Evolutionary conservation across 1,140 invertebrate species (phyloP), one percentile per base, ranked within the genome.

Genomic region (Trachelipus rathkii): DNA sequence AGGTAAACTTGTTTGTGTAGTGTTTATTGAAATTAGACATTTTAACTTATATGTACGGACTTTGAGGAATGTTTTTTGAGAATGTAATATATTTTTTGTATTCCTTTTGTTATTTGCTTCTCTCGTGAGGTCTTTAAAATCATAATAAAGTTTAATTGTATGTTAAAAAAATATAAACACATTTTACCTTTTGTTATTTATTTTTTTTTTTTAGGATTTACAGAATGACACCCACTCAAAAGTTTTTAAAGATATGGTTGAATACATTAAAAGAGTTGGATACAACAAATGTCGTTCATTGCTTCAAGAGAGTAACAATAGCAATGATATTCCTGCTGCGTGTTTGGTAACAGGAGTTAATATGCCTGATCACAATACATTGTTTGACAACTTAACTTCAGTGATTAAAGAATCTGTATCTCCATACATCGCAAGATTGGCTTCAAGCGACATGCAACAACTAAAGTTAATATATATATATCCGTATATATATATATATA

Each of bases 321-420:
- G 19, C 50, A 60, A 60, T 1, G 50, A 60, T 60, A 60, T 60
- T 60, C 50, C 50, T 60, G 50, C 50, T 3, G 50, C 50, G 11
- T 60, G 50, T 60, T 19, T 60, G 19, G 50, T 60, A 13, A 60
- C 50, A 15, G 50, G 50, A 15, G 50, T 60, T 13, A 60, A 60
- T 60, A 60, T 60, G 50, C 50, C 50, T 60, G 50, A 60, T 60
- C 50, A 60, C 19, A 19, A 13, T 60, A 60, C 50, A 60, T 15
- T 60, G 19, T 60, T 60, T 60, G 50, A 60, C 50, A 60, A 19
- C 50, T 60, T 60, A 19, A 60, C 50, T 15, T 15, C 11, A 2
- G 11, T 19, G 2, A 60, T 60, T 8, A 60, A 60, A 8, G 50
- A 19, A 60, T 4, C 11, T 15, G 50, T 60, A 60, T 60, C 50